phyloP scores from a whole-genome alignment of 2,113 vertebrate genomes.

The Solenodon paradoxus region DNA sequence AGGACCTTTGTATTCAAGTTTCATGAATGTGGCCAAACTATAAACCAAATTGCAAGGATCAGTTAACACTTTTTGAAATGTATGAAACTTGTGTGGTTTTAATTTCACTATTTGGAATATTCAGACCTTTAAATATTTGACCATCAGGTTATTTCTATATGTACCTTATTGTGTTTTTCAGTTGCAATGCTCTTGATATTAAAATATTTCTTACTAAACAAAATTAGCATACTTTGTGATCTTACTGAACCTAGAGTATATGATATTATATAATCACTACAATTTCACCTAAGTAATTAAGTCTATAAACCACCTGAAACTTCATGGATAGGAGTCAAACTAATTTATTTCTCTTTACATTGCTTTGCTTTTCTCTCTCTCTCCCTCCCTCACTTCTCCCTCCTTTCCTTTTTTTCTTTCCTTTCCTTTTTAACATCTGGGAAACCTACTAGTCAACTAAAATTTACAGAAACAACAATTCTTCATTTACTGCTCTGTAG shows the following conservation, averaged over 20 bases:
- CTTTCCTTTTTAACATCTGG: not conserved
- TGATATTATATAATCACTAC: not conserved
- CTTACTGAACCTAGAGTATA: not conserved
- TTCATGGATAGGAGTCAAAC: not conserved
- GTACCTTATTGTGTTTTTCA: not conserved
- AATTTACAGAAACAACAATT: not conserved
- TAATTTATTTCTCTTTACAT: not conserved
- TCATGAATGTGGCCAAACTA: not conserved
- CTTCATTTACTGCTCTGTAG: accelerated
- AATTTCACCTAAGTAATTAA: not conserved
- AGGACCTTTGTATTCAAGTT: not conserved
- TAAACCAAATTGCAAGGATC: not conserved
- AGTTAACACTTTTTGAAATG: not conserved
- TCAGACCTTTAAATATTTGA: not conserved
- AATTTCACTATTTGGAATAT: not conserved
- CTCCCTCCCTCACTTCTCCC: too few relatives aligned
- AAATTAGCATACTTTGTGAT: not conserved
- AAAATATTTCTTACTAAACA: not conserved
- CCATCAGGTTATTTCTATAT: not conserved
- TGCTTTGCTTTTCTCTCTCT: too few relatives aligned
- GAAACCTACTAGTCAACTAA: not conserved
- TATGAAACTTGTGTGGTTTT: too few relatives aligned
- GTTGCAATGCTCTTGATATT: not conserved
- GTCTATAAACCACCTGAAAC: not conserved
- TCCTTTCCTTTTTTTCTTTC: too few relatives aligned